Conservation (phyloP, 2,888 invertebrate genomes). For the Resseliella maxima region DNA sequence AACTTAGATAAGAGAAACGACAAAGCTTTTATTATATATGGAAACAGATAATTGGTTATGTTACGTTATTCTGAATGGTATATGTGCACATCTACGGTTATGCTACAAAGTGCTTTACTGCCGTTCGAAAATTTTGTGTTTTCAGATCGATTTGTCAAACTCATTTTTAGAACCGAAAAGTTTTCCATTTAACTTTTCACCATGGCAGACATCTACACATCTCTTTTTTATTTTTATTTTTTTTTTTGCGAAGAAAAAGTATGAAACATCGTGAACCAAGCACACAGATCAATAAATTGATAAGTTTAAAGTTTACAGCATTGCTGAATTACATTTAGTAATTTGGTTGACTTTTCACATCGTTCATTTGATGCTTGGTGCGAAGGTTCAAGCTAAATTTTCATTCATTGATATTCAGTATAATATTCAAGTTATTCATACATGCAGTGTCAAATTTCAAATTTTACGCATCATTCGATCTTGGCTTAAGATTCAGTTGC, state of each 20-base stretch:
- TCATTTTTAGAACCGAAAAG: neutral
- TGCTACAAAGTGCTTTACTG: neutral
- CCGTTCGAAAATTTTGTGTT: neutral
- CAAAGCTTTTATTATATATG: neutral
- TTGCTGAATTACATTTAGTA: neutral
- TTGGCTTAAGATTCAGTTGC: neutral
- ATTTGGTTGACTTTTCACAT: neutral
- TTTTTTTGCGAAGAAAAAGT: neutral
- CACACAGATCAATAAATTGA: neutral
- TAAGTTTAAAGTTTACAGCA: neutral
- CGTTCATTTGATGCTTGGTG: too few relatives aligned
- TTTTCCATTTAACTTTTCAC: neutral
- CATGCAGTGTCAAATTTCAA: neutral
- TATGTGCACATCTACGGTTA: too few relatives aligned
- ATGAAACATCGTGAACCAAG: neutral
- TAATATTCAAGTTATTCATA: slow-evolving; percentile 17
- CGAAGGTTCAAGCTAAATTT: neutral
- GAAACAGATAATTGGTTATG: slow-evolving; percentile 25
- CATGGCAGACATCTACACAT: too few relatives aligned
- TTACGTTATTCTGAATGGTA: slow-evolving; percentile 9
- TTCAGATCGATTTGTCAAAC: neutral
- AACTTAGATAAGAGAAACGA: slow-evolving; percentile 27
- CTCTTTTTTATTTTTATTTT: neutral
- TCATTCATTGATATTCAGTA: slow-evolving; percentile 21
- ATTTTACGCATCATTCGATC: slow-evolving; percentile 15